Evolutionary conservation across 2,797 vertebrate species (phyloP).

Genomic region (Catharus ustulatus): DNA sequence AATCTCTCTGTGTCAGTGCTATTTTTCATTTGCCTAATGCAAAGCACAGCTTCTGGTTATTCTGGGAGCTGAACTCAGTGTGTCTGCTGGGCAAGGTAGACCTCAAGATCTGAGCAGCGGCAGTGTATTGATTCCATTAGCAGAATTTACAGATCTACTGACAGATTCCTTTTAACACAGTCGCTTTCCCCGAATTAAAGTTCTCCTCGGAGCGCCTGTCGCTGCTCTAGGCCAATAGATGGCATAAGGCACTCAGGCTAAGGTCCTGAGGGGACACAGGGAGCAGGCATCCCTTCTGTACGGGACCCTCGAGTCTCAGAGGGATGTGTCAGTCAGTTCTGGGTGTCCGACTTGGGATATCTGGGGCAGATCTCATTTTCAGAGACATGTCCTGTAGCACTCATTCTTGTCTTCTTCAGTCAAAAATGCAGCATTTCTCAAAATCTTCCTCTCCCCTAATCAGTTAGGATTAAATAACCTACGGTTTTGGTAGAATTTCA

Average conservation of each 20-base stretch:
- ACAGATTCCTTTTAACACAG: conserved; percentile 35
- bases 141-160: not conserved
- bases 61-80: not conserved
- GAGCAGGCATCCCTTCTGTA: not conserved
- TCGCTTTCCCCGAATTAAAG: conserved; percentile 48
- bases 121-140: conserved; percentile 53
- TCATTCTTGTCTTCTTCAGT: not conserved
- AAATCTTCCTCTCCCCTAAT: not conserved
- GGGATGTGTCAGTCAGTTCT: not conserved
- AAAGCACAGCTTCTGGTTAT: not conserved
- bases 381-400: not conserved
- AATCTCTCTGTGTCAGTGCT: not conserved
- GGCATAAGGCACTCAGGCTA: conserved; percentile 47
- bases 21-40: not conserved
- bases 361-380: not conserved
- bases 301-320: not conserved
- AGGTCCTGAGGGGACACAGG: not conserved
- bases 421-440: not conserved
- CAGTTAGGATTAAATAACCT: not conserved
- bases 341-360: not conserved
- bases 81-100: not conserved
- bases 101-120: not conserved
- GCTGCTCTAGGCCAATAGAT: conserved; percentile 51
- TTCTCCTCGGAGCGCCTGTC: not conserved
- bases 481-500: not conserved